Percentiles rank a stretch among this genome's conserved stretches.
phyloP scores from a whole-genome alignment of 2,797 vertebrate genomes.

The Sphaeramia orbicularis region DNA sequence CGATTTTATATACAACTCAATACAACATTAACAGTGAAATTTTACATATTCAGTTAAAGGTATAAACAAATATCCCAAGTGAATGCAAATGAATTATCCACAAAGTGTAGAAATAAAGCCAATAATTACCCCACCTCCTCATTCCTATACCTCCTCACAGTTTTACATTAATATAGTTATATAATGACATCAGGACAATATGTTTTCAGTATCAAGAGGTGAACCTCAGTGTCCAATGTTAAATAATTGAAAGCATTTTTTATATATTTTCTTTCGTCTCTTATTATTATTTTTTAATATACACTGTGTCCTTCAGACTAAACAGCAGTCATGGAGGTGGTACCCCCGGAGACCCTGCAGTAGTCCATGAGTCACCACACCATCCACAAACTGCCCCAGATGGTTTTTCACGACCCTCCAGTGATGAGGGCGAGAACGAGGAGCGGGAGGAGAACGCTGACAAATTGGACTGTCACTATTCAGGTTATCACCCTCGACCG shows the following conservation, averaged over 20 bases:
- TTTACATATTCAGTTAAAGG: no score
- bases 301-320: conserved; percentile 80
- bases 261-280: background rate
- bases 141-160: no score
- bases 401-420: conserved; percentile 92
- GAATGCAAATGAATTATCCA: no score
- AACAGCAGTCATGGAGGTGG: conserved; percentile 91
- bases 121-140: no score
- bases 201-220: no score
- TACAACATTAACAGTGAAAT: no score
- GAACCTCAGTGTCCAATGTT: no score
- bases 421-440: conserved; percentile 98
- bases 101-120: no score
- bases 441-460: conserved; percentile 95
- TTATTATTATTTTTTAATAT: background rate
- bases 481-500: conserved; percentile 98
- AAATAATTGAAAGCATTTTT: background rate
- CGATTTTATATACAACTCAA: no score
- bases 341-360: conserved; percentile 87
- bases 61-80: no score
- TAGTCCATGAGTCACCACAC: conserved; percentile 89
- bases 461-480: conserved; percentile 99
- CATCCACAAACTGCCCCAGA: conserved; percentile 88
- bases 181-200: no score
- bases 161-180: no score